Evolutionary conservation across 92 coral and sea anemone genomes (phyloP).

Genomic region (Pocillopora grandis): DNA sequence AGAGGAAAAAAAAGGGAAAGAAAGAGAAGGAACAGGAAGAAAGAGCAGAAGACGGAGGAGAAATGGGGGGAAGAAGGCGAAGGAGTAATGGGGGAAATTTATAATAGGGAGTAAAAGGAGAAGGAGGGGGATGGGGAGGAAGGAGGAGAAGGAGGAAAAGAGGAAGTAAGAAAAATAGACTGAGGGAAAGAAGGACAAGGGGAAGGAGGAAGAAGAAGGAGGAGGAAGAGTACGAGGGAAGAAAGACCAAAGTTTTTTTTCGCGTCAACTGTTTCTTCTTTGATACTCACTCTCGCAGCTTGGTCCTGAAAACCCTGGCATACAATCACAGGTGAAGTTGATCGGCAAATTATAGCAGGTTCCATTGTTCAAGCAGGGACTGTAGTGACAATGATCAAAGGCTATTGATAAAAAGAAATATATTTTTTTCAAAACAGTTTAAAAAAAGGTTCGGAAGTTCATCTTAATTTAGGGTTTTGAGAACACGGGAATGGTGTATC

Average conservation of each 20-base stretch:
- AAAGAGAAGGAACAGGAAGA: too few relatives aligned
- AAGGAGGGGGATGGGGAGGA: neutral
- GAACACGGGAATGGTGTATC: too few relatives aligned
- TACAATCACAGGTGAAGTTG: slow-evolving; percentile 2
- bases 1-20: too few relatives aligned
- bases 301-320: neutral
- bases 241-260: neutral
- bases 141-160: neutral
- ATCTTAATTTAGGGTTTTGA: too few relatives aligned
- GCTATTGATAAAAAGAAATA: neutral
- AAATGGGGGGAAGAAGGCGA: too few relatives aligned
- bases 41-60: too few relatives aligned
- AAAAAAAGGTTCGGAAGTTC: neutral
- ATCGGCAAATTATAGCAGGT: neutral
- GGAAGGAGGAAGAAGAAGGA: neutral
- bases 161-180: neutral
- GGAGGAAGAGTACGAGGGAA: neutral
- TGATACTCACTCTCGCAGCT: slow-evolving; percentile 12
- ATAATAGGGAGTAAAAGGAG: too few relatives aligned
- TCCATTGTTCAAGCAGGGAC: slow-evolving; percentile 19
- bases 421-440: neutral
- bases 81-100: too few relatives aligned
- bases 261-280: neutral
- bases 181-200: neutral
- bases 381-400: neutral